Base-by-base conservation (phyloP, 2,888 invertebrate genomes). In the Tholera decimalis region DNA sequence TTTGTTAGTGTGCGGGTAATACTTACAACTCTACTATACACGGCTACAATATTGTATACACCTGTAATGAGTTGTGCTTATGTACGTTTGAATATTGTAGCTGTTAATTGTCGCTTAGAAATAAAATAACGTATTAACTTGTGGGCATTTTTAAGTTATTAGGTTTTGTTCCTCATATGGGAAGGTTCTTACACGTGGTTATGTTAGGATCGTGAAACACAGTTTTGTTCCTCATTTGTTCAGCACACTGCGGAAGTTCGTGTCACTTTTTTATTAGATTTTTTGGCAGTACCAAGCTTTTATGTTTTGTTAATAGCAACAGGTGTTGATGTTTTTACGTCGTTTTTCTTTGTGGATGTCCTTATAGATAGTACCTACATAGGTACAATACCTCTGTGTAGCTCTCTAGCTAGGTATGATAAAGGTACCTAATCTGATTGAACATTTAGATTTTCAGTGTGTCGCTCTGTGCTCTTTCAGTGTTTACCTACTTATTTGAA, bases 271-370 rank as follows among this genome's bases (percentile, higher is more conserved):
- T 61, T 33, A 41, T 41, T 43, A 33, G 20, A 39, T 49, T 70
- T 49, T 69, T 69, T 69, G 55, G 62, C 70, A 69, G 20, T 61
- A 30, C 28, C 9, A 43, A 9, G 18, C 6, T 33, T 69, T 61
- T 61, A 44, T 53, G 18, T 46, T 66, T 53, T 20, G n/a, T 69
- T 24, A 44, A 69, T 35, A 61, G 62, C 70, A 70, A 69, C 62
- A 70, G 50, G 69, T 69, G 41, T 30, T 33, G 28, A 15, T 22
- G 18, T 49, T 28, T 33, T n/a, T n/a, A n/a, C 1, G 5, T 7
- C 2, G 28, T 28, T 54, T 57, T 53, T 28, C 20, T 0, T n/a
- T 41, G 13, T 28, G 9, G n/a, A 3, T 0, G 26, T 55, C 3
- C 2, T 18, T 13, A 11, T 28, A 47, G 3, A 30, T 18, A 51